Base-by-base conservation (phyloP, 2,113 vertebrate genomes). In the Campylorhamphus procurvoides region DNA sequence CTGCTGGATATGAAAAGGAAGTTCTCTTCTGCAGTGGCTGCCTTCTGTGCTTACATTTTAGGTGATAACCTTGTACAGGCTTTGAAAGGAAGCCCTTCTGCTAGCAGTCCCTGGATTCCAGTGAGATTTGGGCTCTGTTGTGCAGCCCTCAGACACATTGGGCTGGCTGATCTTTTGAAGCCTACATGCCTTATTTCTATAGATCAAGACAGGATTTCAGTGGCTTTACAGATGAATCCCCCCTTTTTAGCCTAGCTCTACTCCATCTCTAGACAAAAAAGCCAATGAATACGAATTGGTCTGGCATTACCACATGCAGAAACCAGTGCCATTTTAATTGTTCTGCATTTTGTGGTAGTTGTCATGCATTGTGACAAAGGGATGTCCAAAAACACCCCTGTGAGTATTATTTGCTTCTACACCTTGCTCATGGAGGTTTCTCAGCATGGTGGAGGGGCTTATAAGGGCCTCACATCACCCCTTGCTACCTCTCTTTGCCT, bases 391-490 rank as follows among this genome's bases (percentile, higher is more conserved):
- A 52, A 0, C 18, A 31, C 20, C 12, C 11, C 23, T 16, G 17
- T 14, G 35, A 73, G 31, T 29, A 62, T 33, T 2, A 11, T 11
- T 77, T 74, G 35, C 27, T 55, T 60, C 52, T 64, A 47, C 9
- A 29, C 14, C 7, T 19, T 18, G 15, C 35, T 75, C 16, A 25
- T 55, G 52, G 31, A 78, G 18, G 31, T 67, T 44, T 44, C 13
- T 72, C 29, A 58, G 15, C 2, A 1, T 0, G 3, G 22, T 2
- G 0, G 46, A 18, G 2, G 37, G 44, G 9, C 39, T 87, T 46
- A 35, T 10, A 53, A 18, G 9, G 10, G 10, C 23, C 58, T 39
- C 42, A 44, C n/a, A 58, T 76, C 35, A 53, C n/a, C 16, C 31
- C 9, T 52, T 18, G n/a, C 44, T n/a, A 40, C 19, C 27, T 18